Base-by-base conservation (phyloP, 1,140 invertebrate genomes). In the Drosophila sp. region DNA sequence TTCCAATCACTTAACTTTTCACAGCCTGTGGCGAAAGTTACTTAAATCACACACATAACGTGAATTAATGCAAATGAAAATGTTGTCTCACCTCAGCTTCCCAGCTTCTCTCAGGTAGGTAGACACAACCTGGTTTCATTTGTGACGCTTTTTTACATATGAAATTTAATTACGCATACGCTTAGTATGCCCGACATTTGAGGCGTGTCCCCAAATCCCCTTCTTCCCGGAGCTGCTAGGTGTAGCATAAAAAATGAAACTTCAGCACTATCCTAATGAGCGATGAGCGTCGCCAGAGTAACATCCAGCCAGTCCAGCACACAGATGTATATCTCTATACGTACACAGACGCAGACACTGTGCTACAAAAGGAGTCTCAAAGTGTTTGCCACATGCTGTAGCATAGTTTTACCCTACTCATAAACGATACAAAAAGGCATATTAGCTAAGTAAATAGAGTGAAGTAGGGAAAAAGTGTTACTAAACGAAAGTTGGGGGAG, bases 141-240 rank as follows among this genome's bases (percentile, higher is more conserved):
- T 66, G 74, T 79, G 70, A 71, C 64, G 56, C 68, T 62, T 44
- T 66, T 60, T 25, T 7, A 47, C 47, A 54, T 54, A 57, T 72
- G 57, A 72, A 87, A 87, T 86, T 86, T 87, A 86, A 86, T 86
- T 86, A 89, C 79, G 82, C 82, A 83, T 83, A 76, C 82, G 76
- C 72, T 58, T 55, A 50, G 72, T 79, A 41, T 58, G 55, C 83
- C 54, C 10, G n/a, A 41, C 61, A 66, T 66, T 70, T 63, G 55
- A 44, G 44, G 44, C 44, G 44, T 47, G 44, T 0, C 25, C 25
- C 6, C 8, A 50, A 27, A 7, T 50, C 23, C 5, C 27, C 44
- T 50, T 8, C 25, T 50, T 27, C 44, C 56, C 10, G 27, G 1
- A 1, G 10, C 32, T 35, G 32, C 0, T 17, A 17, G 17, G 8